A percentile compares a stretch with the other conserved stretches of the same genome.
Evolutionary conservation across 2,888 invertebrate species (phyloP).

Genomic region (Sminthurides aquaticus): DNA sequence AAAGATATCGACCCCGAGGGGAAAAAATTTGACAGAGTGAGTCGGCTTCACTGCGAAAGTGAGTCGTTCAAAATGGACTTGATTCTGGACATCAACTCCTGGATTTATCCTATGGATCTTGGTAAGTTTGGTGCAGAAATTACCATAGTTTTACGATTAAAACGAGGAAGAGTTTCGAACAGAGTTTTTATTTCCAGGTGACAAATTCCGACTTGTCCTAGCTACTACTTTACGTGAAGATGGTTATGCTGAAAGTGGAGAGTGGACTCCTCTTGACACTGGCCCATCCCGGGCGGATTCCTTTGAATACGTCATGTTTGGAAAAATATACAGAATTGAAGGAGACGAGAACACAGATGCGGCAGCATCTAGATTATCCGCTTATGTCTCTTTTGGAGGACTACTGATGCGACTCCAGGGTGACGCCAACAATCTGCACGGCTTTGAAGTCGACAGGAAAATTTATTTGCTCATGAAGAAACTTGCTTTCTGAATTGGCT

Average conservation of each 20-base stretch:
- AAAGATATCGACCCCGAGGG: slow-evolving; percentile 99
- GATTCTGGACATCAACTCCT: slow-evolving; percentile 95
- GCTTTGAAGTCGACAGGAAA: slow-evolving; percentile 94
- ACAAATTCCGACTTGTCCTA: slow-evolving; percentile 80
- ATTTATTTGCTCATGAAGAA: slow-evolving; percentile 98
- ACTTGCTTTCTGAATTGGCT: slow-evolving; percentile 68
- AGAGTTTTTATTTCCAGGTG: slow-evolving; percentile 49
- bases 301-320: slow-evolving; percentile 99
- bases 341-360: slow-evolving; percentile 85
- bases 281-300: slow-evolving; percentile 81
- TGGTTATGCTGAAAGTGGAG: slow-evolving; percentile 90
- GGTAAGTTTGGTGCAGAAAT: too few relatives aligned
- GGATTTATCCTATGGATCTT: slow-evolving; percentile 95
- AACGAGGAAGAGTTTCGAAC: too few relatives aligned
- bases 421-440: slow-evolving; percentile 96
- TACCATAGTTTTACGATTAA: too few relatives aligned
- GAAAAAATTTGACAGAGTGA: slow-evolving; percentile 95
- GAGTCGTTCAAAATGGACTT: slow-evolving; percentile 99
- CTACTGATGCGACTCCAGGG: slow-evolving; percentile 94
- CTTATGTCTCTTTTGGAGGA: slow-evolving; percentile 96
- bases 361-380: slow-evolving; percentile 76
- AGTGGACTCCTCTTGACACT: slow-evolving; percentile 82
- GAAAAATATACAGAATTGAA: slow-evolving; percentile 93
- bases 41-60: slow-evolving; percentile 92
- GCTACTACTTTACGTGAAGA: slow-evolving; percentile 94